phyloP scores from a whole-genome alignment of 2,113 vertebrate genomes.

The Pseudorectes ferrugineus region DNA sequence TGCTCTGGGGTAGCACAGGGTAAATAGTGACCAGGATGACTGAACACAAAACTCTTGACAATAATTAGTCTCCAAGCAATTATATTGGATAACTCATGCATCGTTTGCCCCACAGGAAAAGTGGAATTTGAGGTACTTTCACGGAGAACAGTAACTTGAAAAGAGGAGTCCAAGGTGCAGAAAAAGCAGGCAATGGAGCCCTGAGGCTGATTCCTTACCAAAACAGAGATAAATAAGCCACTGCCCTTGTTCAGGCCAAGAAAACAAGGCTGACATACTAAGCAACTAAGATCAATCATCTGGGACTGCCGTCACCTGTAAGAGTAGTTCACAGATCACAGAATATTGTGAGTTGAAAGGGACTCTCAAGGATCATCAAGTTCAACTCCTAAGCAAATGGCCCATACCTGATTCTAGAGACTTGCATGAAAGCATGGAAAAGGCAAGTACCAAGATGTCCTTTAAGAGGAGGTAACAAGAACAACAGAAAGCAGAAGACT shows the following conservation, averaged over 20 bases:
- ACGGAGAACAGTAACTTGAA: not conserved
- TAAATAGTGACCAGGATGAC: not conserved
- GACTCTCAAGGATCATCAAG: not conserved
- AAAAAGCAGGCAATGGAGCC: not conserved
- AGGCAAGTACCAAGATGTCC: not conserved
- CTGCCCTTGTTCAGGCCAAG: not conserved
- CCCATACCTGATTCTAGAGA: not conserved
- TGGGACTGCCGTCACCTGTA: not conserved
- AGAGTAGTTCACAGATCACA: not conserved
- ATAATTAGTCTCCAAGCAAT: not conserved
- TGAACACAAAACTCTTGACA: not conserved
- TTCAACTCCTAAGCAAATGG: not conserved
- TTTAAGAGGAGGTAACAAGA: not conserved
- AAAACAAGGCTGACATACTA: not conserved
- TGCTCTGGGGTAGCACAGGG: not conserved
- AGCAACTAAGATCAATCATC: not conserved
- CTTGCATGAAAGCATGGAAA: not conserved
- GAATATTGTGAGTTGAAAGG: not conserved
- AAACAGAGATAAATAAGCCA: not conserved
- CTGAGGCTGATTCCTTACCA: not conserved
- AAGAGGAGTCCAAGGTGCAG: not conserved
- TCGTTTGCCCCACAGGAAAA: not conserved
- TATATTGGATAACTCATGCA: not conserved
- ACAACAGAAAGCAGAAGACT: not conserved
- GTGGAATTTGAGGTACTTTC: not conserved